These are phyloP conservation scores for Muschampia plurimacula DNA, from an alignment of 2,888 invertebrate species.

Conservation along the genomic window DNA sequence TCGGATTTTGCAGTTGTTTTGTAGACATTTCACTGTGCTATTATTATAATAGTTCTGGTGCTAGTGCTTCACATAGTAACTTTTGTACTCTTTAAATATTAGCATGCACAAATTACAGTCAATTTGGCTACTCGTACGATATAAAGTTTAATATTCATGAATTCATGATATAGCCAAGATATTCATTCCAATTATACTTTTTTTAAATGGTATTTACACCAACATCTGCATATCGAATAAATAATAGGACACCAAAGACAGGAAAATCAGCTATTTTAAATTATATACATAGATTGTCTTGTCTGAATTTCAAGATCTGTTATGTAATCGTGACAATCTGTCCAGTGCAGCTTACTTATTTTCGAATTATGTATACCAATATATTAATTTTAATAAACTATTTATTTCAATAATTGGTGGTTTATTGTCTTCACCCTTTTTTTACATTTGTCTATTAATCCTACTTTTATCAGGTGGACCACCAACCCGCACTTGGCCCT, in stretches of 20 bases:
- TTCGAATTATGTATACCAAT: conserved; percentile 35
- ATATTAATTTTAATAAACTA: conserved; percentile 38
- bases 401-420: conserved; percentile 29
- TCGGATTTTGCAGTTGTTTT: conserved; percentile 16
- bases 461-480: no score
- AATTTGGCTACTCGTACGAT: conserved; percentile 39
- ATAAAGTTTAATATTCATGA: neutral
- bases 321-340: conserved; percentile 35
- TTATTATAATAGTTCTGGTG: conserved; percentile 67
- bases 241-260: conserved; percentile 37
- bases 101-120: conserved; percentile 42
- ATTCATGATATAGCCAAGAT: conserved; percentile 27
- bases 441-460: no score
- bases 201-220: conserved; percentile 22
- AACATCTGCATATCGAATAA: conserved; percentile 33
- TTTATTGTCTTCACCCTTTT: no score
- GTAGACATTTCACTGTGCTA: conserved; percentile 51
- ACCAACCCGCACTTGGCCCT: no score
- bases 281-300: conserved; percentile 17
- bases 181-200: conserved; percentile 35
- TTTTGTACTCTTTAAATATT: conserved; percentile 45
- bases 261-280: conserved; percentile 22
- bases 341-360: conserved; percentile 40
- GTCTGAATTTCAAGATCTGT: conserved; percentile 34
- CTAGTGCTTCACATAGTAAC: conserved; percentile 72